phyloP scores from a whole-genome alignment of 2,888 invertebrate species.

The Ametastegia equiseti region DNA sequence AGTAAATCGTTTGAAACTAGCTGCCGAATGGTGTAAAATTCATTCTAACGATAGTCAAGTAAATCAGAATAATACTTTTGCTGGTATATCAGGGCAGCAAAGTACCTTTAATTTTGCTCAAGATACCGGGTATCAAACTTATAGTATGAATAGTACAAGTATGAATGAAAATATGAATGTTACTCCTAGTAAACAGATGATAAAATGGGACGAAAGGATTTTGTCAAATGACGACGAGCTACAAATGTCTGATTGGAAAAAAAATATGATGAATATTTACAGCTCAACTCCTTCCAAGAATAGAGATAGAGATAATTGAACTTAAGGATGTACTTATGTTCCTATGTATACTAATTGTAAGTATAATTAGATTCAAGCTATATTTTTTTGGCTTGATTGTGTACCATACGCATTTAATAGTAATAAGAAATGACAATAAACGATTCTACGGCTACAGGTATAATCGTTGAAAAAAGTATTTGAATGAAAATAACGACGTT shows the following conservation, averaged over 20 bases:
- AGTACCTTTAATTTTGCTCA: constrained; percentile 64
- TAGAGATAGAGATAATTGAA: constrained; percentile 53
- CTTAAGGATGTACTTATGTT: not conserved
- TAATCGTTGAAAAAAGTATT: not conserved
- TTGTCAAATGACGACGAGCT: constrained; percentile 61
- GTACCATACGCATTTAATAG: not conserved
- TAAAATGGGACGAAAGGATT: constrained; percentile 62
- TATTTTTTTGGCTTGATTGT: not conserved
- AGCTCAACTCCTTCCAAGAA: constrained; percentile 72
- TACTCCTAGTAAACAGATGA: constrained; percentile 59
- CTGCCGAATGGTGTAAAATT: constrained; percentile 58
- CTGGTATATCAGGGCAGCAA: constrained; percentile 63
- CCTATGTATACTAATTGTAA: not conserved
- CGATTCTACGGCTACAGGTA: not conserved
- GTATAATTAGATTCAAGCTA: not conserved
- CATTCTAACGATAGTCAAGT: constrained; percentile 61
- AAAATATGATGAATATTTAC: constrained; percentile 65
- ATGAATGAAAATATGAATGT: constrained; percentile 61
- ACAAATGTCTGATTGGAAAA: constrained; percentile 65
- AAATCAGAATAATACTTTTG: constrained; percentile 61
- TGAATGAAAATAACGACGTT: too few species aligned
- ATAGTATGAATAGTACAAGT: constrained; percentile 65
- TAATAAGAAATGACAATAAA: not conserved
- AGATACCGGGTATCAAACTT: constrained; percentile 72
- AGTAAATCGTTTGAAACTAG: constrained; percentile 52